A percentile compares a stretch with the other conserved stretches of the same genome.
phyloP scores from a whole-genome alignment of 2,797 vertebrate species.

The Argentina silus region DNA sequence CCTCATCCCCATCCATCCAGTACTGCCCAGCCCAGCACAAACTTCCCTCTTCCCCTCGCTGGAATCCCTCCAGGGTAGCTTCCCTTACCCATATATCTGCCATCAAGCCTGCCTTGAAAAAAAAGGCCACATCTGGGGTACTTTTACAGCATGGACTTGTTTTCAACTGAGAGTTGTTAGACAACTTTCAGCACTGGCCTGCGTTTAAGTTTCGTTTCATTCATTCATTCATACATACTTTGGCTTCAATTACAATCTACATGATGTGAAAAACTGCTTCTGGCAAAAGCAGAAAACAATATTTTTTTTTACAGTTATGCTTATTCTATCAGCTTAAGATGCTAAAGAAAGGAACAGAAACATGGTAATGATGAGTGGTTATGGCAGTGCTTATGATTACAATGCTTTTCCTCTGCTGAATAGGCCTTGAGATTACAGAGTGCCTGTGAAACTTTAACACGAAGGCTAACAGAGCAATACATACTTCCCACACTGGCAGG shows the following conservation, averaged over 20 bases:
- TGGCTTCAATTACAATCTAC: background rate
- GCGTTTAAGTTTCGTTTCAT: background rate
- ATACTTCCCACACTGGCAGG: background rate
- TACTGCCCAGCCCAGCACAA: background rate
- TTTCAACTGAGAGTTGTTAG: background rate
- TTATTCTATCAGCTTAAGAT: too few species aligned
- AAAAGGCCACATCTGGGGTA: background rate
- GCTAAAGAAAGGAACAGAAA: too few species aligned
- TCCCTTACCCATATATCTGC: background rate
- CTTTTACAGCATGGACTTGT: background rate
- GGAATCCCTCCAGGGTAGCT: background rate
- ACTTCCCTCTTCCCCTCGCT: background rate
- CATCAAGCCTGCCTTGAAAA: background rate
- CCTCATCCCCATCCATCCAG: background rate
- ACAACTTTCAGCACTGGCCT: background rate
- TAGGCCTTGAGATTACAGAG: background rate
- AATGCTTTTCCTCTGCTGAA: background rate
- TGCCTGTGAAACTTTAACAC: conserved; percentile 13
- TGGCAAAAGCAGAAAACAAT: background rate
- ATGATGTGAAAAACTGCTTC: background rate
- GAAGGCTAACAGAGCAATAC: background rate
- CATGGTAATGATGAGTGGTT: background rate
- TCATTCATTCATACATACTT: background rate
- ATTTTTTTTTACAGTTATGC: background rate
- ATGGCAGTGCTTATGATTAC: background rate